A percentile compares a stretch with the other conserved stretches of the same genome.
These are phyloP conservation scores for Nowickia ferox DNA, from an alignment of 2,888 invertebrate species.

Conservation along the genomic window DNA sequence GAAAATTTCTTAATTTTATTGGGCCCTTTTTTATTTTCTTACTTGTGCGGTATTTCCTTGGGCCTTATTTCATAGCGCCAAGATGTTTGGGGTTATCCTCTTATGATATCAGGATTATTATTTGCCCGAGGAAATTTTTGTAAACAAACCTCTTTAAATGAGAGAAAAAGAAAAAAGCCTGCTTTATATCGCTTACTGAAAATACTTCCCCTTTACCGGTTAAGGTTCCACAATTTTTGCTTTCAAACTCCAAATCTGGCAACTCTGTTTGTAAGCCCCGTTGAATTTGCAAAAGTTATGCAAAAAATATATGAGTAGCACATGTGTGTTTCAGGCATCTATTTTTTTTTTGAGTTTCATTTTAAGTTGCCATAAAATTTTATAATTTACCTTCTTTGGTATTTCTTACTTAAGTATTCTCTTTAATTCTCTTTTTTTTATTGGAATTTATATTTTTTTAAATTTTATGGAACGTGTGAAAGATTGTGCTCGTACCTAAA, in stretches of 20 bases:
- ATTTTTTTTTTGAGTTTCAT: neutral
- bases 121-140: no score
- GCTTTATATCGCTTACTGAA: no score
- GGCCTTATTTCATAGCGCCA: no score
- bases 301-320: slow-evolving; percentile 43
- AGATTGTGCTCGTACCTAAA: neutral
- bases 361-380: slow-evolving; percentile 55
- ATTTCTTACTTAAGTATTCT: slow-evolving; percentile 40
- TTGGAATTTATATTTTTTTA: slow-evolving; percentile 58
- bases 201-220: neutral
- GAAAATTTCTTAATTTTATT: no score
- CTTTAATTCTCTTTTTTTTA: slow-evolving; percentile 53
- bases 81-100: no score
- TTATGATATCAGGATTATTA: no score
- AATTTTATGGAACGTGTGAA: slow-evolving; percentile 30
- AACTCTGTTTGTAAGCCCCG: neutral
- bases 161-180: no score
- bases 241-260: neutral
- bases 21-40: no score
- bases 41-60: no score
- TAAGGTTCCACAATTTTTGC: neutral
- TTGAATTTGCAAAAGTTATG: neutral
- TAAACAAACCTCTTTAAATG: no score
- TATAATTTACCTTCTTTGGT: slow-evolving; percentile 61
- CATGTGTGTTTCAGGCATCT: slow-evolving; percentile 71